Evolutionary conservation across 2,113 vertebrate genomes (phyloP).

Genomic region (Cochlearius cochlearius): DNA sequence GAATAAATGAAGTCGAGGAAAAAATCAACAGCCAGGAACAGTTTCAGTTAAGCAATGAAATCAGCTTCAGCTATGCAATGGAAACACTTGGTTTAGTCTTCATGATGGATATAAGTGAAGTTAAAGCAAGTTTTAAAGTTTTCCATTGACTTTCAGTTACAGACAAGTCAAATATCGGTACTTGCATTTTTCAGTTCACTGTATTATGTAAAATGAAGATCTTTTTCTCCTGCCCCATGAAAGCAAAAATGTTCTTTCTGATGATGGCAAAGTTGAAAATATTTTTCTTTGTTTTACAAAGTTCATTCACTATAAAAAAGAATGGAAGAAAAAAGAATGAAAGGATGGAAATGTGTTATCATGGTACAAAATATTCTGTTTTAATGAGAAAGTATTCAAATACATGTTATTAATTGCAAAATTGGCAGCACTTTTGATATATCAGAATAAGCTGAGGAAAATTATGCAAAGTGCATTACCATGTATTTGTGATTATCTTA

Average conservation of each 20-base stretch:
- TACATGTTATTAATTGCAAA: neutral
- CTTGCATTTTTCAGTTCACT: neutral
- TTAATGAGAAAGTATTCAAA: neutral
- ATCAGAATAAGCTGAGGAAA: neutral
- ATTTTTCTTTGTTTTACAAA: neutral
- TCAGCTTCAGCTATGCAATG: neutral
- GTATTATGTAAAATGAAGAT: neutral
- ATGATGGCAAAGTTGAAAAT: neutral
- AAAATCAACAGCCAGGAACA: neutral
- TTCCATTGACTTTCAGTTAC: neutral
- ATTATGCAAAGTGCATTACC: neutral
- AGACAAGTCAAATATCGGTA: neutral
- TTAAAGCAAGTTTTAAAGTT: neutral
- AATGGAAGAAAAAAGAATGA: neutral
- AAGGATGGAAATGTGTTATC: neutral
- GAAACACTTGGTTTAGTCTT: neutral
- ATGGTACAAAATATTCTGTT: neutral
- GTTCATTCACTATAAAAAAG: neutral
- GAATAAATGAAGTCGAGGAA: neutral
- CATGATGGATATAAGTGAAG: neutral
- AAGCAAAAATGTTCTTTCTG: neutral
- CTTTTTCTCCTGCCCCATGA: neutral
- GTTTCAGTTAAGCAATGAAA: neutral
- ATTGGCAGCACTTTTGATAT: neutral
- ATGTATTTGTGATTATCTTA: neutral